These are phyloP conservation scores for Sesia apiformis DNA, from an alignment of 2,888 invertebrate species.

Conservation along the genomic window DNA sequence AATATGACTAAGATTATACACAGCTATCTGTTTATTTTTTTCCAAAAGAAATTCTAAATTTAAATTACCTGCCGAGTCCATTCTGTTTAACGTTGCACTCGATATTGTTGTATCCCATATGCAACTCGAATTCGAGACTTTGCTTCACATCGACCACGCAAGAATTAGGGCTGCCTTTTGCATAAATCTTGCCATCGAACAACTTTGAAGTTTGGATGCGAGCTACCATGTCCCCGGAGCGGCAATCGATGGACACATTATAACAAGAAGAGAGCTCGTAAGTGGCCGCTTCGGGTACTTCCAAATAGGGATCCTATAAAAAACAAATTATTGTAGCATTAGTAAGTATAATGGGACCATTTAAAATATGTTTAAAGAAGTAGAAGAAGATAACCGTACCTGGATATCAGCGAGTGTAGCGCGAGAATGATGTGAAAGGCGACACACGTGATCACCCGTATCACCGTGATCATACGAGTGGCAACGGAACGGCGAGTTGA, in stretches of 20 bases:
- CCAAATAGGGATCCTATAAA: slow-evolving; percentile 87
- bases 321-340: slow-evolving; percentile 3
- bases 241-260: slow-evolving; percentile 94
- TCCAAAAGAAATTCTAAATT: too few relatives aligned
- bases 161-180: slow-evolving; percentile 94
- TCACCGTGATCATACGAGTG: slow-evolving; percentile 96
- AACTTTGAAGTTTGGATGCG: slow-evolving; percentile 92
- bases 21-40: too few relatives aligned
- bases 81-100: slow-evolving; percentile 95
- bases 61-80: slow-evolving; percentile 81
- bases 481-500: slow-evolving; percentile 91
- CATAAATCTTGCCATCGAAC: slow-evolving; percentile 96
- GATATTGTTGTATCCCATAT: slow-evolving; percentile 93
- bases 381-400: slow-evolving; percentile 57
- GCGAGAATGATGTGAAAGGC: slow-evolving; percentile 92
- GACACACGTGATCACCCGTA: slow-evolving; percentile 93
- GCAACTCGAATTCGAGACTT: slow-evolving; percentile 91
- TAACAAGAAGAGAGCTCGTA: slow-evolving; percentile 95
- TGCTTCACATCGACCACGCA: slow-evolving; percentile 92
- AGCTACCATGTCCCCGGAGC: slow-evolving; percentile 94
- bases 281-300: slow-evolving; percentile 92
- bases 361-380: neutral
- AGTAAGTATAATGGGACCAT: neutral
- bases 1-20: too few relatives aligned
- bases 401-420: slow-evolving; percentile 91